Base-by-base conservation (phyloP, 2,797 vertebrate genomes). In the Xenentodon cancila region DNA sequence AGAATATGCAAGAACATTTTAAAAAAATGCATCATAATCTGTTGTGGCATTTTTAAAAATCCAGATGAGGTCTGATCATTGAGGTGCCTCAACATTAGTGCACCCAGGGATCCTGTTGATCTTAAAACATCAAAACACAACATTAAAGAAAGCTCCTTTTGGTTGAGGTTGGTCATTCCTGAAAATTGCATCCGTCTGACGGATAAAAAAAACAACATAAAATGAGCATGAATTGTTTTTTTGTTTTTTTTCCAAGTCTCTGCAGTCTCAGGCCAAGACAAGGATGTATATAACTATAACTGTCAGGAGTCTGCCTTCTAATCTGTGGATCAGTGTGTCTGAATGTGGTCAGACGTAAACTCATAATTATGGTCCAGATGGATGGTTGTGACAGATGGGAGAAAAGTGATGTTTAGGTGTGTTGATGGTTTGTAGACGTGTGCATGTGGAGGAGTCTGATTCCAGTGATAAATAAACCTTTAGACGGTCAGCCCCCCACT, bases 321-420 rank as follows among this genome's bases (percentile, higher is more conserved):
- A 78, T 77, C 80, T 72, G 19, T 32, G 84, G 87, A 73, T 87
- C 82, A 84, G 60, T n/a, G 12, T 42, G 74, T 86, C 82, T 87
- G 80, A 47, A 12, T 54, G 51, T 19, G 45, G 46, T 48, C 54
- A 9, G 69, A 82, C 62, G 68, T 58, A 66, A 84, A 75, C 64
- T 63, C 63, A 63, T 50, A 37, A 30, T 80, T 75, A 64, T 52
- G 55, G 30, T 21, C 56, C 43, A 27, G 30, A 15, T 50, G 53
- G 17, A 27, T 45, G 49, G 1, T 5, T 37, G 18, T 42, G 34
- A 15, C 27, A 59, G 20, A 11, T 13, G 18, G 18, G n/a, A 19
- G n/a, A 46, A 27, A 25, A 21, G 16, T 37, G 20, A 44, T 45
- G 42, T 68, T 59, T 20, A 71, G 43, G 62, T 52, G 67, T 79